These are phyloP conservation scores for Erythrolamprus reginae DNA, from an alignment of 2,113 vertebrate genomes.

Conservation along the genomic window DNA sequence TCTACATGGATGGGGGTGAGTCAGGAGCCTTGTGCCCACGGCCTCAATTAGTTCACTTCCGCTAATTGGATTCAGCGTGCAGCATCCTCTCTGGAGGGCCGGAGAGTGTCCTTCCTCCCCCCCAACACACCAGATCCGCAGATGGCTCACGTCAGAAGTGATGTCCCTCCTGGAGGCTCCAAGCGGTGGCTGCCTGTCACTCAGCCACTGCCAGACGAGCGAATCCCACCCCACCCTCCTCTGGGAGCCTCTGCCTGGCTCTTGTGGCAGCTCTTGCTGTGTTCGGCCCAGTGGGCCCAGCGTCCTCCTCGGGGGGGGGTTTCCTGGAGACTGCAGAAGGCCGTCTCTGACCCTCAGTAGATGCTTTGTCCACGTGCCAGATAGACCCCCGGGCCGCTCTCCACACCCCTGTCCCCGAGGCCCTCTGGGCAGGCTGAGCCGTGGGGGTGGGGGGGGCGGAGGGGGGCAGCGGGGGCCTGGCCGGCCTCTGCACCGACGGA, in stretches of 20 bases:
- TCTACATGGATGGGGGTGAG: constrained; percentile 94
- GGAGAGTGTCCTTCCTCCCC: background rate
- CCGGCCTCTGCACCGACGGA: background rate
- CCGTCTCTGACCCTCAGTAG: no score
- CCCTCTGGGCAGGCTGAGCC: background rate
- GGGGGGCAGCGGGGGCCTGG: background rate
- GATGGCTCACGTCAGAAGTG: background rate
- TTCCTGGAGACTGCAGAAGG: no score
- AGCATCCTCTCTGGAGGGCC: background rate
- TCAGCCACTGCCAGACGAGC: background rate
- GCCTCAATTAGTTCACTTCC: background rate
- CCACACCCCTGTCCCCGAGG: background rate
- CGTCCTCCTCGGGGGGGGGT: background rate
- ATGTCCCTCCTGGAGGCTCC: background rate
- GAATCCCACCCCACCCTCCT: background rate
- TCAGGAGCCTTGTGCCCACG: background rate
- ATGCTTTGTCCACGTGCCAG: background rate
- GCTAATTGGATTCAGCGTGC: background rate
- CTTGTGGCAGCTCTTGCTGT: background rate
- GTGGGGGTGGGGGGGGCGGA: background rate
- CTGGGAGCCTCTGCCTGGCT: background rate
- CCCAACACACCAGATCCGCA: background rate
- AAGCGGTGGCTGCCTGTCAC: background rate
- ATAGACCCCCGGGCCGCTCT: background rate
- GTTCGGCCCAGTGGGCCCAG: background rate